These are phyloP conservation scores for Dicycla oo DNA, from an alignment of 2,888 invertebrate genomes.

Conservation along the genomic window DNA sequence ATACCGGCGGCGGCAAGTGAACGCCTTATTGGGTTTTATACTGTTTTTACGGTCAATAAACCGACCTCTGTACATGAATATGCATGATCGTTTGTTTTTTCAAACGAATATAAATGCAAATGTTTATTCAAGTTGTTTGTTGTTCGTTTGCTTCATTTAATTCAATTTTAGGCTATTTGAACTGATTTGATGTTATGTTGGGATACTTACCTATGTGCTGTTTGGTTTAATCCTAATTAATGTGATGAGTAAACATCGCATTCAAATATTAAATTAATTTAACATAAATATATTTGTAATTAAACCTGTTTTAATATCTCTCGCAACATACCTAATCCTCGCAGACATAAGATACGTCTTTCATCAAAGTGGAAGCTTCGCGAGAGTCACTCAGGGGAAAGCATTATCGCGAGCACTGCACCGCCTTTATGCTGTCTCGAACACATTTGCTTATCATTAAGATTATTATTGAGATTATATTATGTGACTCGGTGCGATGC, in stretches of 20 bases:
- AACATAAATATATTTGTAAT: not conserved
- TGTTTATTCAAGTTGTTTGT: constrained; percentile 46
- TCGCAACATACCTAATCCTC: constrained; percentile 14
- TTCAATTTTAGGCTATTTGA: constrained; percentile 30
- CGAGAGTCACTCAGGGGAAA: not conserved
- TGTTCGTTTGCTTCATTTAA: constrained; percentile 41
- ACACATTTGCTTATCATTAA: constrained; percentile 7
- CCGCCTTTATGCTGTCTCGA: not conserved
- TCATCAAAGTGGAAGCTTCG: not conserved
- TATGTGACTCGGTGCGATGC: no score
- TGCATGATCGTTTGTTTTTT: constrained; percentile 60
- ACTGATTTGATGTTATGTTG: constrained; percentile 11
- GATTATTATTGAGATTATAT: no score
- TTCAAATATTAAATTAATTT: not conserved
- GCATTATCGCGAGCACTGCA: not conserved
- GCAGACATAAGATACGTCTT: not conserved
- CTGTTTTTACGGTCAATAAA: constrained; percentile 59
- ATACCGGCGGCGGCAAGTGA: constrained; percentile 25
- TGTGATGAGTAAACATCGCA: not conserved
- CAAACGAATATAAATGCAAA: constrained; percentile 58
- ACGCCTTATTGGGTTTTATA: constrained; percentile 61
- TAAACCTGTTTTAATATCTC: not conserved
- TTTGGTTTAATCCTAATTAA: constrained; percentile 19
- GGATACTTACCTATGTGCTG: not conserved
- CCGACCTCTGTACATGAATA: constrained; percentile 61